Conservation (phyloP, 2,113 vertebrate species). For the Parus major region DNA sequence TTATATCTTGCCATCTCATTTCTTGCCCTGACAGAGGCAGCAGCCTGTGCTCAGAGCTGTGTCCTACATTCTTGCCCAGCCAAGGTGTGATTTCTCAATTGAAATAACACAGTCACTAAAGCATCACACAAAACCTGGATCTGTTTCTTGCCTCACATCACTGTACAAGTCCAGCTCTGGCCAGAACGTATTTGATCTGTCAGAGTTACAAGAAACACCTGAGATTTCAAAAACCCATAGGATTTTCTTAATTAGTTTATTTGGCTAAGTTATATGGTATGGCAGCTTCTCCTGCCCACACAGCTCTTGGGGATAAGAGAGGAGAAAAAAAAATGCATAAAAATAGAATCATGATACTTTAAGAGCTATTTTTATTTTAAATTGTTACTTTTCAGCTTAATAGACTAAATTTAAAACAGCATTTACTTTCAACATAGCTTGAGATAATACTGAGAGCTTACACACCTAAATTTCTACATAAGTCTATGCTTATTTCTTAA, state of each 20-base stretch:
- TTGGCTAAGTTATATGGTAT: background rate
- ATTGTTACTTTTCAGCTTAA: background rate
- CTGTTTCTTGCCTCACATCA: background rate
- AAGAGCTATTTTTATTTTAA: constrained; percentile 11
- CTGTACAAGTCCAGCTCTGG: background rate
- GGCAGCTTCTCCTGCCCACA: background rate
- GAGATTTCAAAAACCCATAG: background rate
- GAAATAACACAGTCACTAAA: background rate
- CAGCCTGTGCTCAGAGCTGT: background rate
- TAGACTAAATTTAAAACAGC: background rate
- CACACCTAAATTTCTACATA: background rate
- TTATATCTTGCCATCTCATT: constrained; percentile 4
- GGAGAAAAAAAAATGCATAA: background rate
- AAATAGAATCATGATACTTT: background rate
- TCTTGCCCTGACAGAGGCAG: background rate
- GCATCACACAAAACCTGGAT: background rate
- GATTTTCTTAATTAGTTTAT: background rate
- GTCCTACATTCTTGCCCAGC: constrained; percentile 29
- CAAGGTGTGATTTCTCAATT: constrained; percentile 1
- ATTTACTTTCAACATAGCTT: background rate
- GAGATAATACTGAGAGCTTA: background rate
- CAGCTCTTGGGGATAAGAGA: background rate
- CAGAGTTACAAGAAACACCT: background rate
- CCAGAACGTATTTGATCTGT: background rate
- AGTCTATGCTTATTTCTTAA: background rate